Base-by-base conservation (phyloP, 1,140 invertebrate species). In the Dendrolimus punctatus region DNA sequence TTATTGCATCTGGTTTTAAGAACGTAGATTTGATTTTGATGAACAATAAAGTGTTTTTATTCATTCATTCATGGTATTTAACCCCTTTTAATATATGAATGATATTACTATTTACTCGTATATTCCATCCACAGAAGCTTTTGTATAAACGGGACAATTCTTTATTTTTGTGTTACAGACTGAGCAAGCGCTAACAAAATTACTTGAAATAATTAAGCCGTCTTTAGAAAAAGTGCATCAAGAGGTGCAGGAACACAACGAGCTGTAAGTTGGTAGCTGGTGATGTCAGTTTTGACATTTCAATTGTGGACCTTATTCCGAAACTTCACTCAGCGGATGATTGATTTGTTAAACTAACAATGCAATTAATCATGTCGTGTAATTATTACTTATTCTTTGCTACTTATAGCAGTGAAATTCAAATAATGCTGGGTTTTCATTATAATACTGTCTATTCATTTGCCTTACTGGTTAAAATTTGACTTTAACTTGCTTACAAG, bases 191-290 rank as follows among this genome's bases (percentile, higher is more conserved):
- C 79, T 93, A 38, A 89, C 85, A 46, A 91, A 92, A 70, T 73
- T 93, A 41, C 88, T 92, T 74, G 89, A 89, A 71, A 91, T 90
- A 8, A 91, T 93, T 69, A 90, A 91, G 67, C 91, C 91, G 40
- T 88, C 88, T 50, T 73, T 89, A 51, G 81, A 84, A 39, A 76
- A 71, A 38, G 55, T 66, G 9, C 67, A 72, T 23, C 54, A 51
- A 44, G 66, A 71, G 8, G 58, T 72, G 40, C 57, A 63, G 23
- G 6, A 63, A 58, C 48, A 55, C 6, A 45, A 60, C 7, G 79
- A 81, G 40, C 71, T 80, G 50, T 80, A 62, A 77, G 55, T 9
- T 44, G n/a, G 23, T 8, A 10, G 49, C 8, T 42, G 41, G 1
- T 45, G 5, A 38, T 10, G 40, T 37, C n/a, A 39, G 5, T 5